Conservation (phyloP, 2,888 invertebrate genomes). For the Dynastes tityus region DNA sequence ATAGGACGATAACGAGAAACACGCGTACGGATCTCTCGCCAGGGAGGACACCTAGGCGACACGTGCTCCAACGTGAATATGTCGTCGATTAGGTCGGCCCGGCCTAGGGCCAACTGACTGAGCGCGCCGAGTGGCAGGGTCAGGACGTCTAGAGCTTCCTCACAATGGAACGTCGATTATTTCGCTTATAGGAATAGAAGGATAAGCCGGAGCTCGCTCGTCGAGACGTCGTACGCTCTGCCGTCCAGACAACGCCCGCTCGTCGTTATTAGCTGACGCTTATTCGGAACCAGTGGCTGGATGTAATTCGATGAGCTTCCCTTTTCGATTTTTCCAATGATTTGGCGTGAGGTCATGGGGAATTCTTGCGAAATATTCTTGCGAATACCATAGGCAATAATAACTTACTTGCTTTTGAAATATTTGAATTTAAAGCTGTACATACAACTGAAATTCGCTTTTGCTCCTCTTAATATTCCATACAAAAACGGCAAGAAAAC, state of each 20-base stretch:
- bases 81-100: background rate
- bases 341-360: background rate
- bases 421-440: too few relatives aligned
- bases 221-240: conserved; percentile 11
- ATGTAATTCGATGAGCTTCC: conserved; percentile 46
- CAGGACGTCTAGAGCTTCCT: background rate
- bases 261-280: conserved; percentile 29
- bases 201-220: conserved; percentile 10
- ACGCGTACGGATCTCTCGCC: conserved; percentile 50
- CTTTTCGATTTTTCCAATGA: background rate
- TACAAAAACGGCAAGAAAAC: too few relatives aligned
- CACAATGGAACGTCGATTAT: conserved; percentile 37
- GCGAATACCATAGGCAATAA: too few relatives aligned
- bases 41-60: conserved; percentile 50
- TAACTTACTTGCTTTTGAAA: too few relatives aligned
- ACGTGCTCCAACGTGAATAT: conserved; percentile 30
- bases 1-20: conserved; percentile 54
- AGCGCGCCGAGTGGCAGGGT: background rate
- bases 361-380: too few relatives aligned
- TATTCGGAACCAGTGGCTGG: conserved; percentile 45
- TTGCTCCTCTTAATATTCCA: too few relatives aligned
- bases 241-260: conserved; percentile 5
- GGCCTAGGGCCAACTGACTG: background rate
- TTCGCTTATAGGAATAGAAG: background rate
- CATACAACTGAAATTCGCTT: too few relatives aligned